These are phyloP conservation scores for Sinodicranocentrus sp. DNA, from an alignment of 2,888 invertebrate species.

Conservation along the genomic window DNA sequence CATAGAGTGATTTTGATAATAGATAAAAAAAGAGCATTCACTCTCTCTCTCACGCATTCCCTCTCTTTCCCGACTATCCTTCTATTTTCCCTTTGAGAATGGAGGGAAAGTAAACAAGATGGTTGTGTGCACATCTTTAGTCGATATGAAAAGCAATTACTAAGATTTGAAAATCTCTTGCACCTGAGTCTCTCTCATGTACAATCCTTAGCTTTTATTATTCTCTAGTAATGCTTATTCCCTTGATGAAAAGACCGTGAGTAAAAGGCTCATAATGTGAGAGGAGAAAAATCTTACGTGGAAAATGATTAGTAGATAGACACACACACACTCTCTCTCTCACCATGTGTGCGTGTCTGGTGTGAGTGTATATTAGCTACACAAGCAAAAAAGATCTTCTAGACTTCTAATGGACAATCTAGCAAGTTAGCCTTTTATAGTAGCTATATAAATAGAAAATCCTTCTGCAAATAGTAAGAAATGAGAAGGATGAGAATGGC, in stretches of 20 bases:
- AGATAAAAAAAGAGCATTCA: constrained; percentile 23
- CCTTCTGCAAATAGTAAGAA: background rate
- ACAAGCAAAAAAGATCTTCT: background rate
- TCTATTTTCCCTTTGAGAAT: too few species aligned
- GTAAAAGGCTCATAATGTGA: constrained; percentile 24
- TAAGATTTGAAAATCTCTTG: constrained; percentile 68
- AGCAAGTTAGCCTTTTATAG: background rate
- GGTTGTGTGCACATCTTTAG: constrained; percentile 64
- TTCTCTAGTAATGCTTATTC: constrained; percentile 34
- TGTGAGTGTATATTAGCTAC: background rate
- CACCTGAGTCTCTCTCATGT: constrained; percentile 60
- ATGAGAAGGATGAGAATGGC: background rate
- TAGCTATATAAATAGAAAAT: background rate
- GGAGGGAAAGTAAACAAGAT: constrained; percentile 27
- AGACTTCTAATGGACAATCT: constrained; percentile 45
- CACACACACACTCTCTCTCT: too few species aligned
- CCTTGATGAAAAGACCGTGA: constrained; percentile 39
- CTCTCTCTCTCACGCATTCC: constrained; percentile 12
- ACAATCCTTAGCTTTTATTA: constrained; percentile 59
- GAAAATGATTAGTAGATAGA: constrained; percentile 43
- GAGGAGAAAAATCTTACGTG: constrained; percentile 35
- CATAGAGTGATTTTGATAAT: constrained; percentile 25
- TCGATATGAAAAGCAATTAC: constrained; percentile 69
- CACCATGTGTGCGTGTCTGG: too few species aligned
- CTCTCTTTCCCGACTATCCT: too few species aligned